Conservation (phyloP, 1,140 invertebrate species). For the Panagrolaimus sp. region DNA sequence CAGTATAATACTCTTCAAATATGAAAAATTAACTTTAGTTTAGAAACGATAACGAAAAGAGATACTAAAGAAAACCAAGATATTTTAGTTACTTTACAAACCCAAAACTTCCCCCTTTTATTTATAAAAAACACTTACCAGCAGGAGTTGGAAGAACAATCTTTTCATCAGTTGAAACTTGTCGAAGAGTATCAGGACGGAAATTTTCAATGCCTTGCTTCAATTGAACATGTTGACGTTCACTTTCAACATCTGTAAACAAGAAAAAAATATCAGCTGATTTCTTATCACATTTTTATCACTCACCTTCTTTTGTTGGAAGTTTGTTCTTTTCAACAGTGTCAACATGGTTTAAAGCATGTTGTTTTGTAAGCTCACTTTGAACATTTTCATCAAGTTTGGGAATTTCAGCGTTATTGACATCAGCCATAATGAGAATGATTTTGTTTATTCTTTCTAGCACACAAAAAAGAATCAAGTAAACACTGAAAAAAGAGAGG, state of each 20-base stretch:
- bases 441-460: too few species aligned
- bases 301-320: constrained; percentile 35
- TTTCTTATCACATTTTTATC: not conserved
- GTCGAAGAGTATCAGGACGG: constrained; percentile 26
- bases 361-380: constrained; percentile 25
- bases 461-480: too few species aligned
- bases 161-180: constrained; percentile 30
- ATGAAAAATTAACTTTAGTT: too few species aligned
- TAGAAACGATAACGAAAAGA: too few species aligned
- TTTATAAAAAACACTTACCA: constrained; percentile 14
- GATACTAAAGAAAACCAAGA: too few species aligned
- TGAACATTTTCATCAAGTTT: constrained; percentile 32
- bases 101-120: too few species aligned
- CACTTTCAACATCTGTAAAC: constrained; percentile 33
- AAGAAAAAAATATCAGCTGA: too few species aligned
- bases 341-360: constrained; percentile 30
- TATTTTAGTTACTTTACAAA: too few species aligned
- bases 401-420: constrained; percentile 20
- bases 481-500: too few species aligned
- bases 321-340: constrained; percentile 36
- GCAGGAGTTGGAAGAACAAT: constrained; percentile 25
- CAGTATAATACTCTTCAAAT: too few species aligned
- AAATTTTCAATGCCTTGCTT: constrained; percentile 34
- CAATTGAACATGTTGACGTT: constrained; percentile 32
- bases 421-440: constrained; percentile 13